These are phyloP conservation scores for Ormyrus thymus DNA, from an alignment of 2,888 invertebrate genomes.

Conservation along the genomic window DNA sequence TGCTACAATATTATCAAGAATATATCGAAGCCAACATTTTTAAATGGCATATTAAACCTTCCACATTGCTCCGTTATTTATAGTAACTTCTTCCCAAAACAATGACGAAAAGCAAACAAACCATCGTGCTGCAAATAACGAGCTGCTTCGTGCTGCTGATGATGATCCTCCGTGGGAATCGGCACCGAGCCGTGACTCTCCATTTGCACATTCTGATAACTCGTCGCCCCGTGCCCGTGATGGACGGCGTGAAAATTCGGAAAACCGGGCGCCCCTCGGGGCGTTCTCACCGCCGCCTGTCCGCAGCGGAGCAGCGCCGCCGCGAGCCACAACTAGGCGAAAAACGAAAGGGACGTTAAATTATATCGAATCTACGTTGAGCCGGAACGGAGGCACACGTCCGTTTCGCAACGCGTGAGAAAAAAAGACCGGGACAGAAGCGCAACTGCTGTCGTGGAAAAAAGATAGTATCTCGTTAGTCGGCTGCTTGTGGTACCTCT, in stretches of 20 bases:
- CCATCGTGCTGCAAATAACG: too few species aligned
- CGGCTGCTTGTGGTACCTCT: not conserved
- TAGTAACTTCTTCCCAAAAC: too few species aligned
- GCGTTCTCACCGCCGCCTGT: conserved; percentile 62
- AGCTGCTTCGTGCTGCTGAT: not conserved
- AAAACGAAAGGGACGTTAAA: conserved; percentile 35
- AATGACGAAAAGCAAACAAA: too few species aligned
- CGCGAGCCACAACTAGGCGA: conserved; percentile 61
- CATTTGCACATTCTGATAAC: conserved; percentile 69
- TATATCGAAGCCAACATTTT: too few species aligned
- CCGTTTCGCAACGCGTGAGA: conserved; percentile 44
- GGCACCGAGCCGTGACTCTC: conserved; percentile 64
- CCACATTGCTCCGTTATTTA: too few species aligned
- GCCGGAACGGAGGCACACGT: not conserved
- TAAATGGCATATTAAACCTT: too few species aligned
- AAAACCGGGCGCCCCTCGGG: conserved; percentile 53
- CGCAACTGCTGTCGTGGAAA: not conserved
- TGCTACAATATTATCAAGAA: too few species aligned
- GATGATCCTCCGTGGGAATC: conserved; percentile 58
- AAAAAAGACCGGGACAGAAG: not conserved
- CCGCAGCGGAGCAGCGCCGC: conserved; percentile 33
- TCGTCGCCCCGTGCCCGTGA: conserved; percentile 69
- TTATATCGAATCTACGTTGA: too few species aligned
- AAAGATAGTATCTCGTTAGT: conserved; percentile 44
- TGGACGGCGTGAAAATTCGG: conserved; percentile 65